Percentiles rank a stretch among this genome's conserved stretches.
Conservation (phyloP, 2,113 vertebrate genomes). For the Proterorhinus semilunaris region DNA sequence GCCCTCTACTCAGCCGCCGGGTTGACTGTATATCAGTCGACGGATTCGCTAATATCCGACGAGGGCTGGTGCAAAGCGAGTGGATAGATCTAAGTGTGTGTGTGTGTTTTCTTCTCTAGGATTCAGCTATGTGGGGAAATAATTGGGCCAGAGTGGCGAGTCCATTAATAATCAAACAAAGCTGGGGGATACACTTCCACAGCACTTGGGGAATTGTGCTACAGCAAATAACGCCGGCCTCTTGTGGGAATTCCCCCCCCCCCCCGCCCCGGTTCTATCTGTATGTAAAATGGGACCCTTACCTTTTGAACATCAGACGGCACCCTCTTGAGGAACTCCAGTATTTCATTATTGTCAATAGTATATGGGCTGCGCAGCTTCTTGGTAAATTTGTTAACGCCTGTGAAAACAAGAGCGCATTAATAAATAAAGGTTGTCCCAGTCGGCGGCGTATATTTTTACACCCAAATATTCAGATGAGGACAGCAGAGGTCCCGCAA, state of each 20-base stretch:
- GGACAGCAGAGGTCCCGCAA: slow-evolving; percentile 7
- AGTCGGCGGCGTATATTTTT: slow-evolving; percentile 29
- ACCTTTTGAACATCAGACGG: slow-evolving; percentile 99
- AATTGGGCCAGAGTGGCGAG: slow-evolving; percentile 69
- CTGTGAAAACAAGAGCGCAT: slow-evolving; percentile 75
- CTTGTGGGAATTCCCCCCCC: slow-evolving; percentile 68
- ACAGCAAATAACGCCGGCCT: slow-evolving; percentile 73
- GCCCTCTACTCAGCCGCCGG: slow-evolving; percentile 51
- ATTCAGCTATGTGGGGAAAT: slow-evolving; percentile 55
- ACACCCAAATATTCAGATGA: slow-evolving; percentile 19
- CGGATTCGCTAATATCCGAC: slow-evolving; percentile 59
- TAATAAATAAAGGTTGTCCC: slow-evolving; percentile 62
- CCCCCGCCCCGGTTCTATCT: slow-evolving; percentile 29
- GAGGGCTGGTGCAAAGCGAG: slow-evolving; percentile 47
- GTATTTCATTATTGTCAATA: slow-evolving; percentile 91
- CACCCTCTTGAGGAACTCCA: slow-evolving; percentile 97
- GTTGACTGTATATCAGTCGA: too few species aligned
- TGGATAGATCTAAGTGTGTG: slow-evolving; percentile 56
- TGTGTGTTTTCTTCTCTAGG: slow-evolving; percentile 21
- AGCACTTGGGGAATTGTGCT: slow-evolving; percentile 72
- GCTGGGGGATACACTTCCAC: slow-evolving; percentile 70
- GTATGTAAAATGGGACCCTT: slow-evolving; percentile 76
- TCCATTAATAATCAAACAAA: slow-evolving; percentile 80
- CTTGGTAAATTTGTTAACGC: slow-evolving; percentile 98
- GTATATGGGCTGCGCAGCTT: slow-evolving; percentile 91